A percentile compares a stretch with the other conserved stretches of the same genome.
phyloP scores from a whole-genome alignment of 2,113 vertebrate genomes.

The Forbesichthys agassizii region DNA sequence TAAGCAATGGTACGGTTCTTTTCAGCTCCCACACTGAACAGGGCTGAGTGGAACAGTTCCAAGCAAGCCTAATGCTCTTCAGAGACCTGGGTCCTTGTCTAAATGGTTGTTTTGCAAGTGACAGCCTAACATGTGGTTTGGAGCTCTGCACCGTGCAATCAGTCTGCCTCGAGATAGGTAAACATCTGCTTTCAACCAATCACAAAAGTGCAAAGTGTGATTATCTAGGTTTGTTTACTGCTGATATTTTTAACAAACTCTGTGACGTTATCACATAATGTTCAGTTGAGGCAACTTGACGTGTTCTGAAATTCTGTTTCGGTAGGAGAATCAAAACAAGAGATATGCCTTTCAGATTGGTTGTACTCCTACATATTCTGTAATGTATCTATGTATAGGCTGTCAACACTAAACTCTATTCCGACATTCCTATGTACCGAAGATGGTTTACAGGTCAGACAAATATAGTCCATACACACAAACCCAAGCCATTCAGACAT shows the following conservation, averaged over 20 bases:
- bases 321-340: too few species aligned
- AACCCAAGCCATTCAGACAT: too few species aligned
- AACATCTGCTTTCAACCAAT: not conserved
- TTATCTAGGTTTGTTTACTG: not conserved
- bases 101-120: conserved; percentile 16
- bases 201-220: not conserved
- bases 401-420: too few species aligned
- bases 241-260: not conserved
- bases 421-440: too few species aligned
- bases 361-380: too few species aligned
- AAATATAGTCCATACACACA: too few species aligned
- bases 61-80: not conserved
- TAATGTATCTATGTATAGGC: too few species aligned
- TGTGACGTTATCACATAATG: not conserved
- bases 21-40: not conserved
- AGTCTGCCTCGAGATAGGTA: not conserved
- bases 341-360: too few species aligned
- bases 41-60: not conserved
- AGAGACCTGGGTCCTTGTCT: not conserved
- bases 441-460: too few species aligned
- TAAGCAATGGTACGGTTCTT: not conserved
- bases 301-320: too few species aligned
- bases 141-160: conserved; percentile 8
- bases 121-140: not conserved
- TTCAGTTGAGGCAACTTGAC: not conserved